Evolutionary conservation across 2,797 vertebrate genomes (phyloP).

Genomic region (Euphonia xanthogaster): DNA sequence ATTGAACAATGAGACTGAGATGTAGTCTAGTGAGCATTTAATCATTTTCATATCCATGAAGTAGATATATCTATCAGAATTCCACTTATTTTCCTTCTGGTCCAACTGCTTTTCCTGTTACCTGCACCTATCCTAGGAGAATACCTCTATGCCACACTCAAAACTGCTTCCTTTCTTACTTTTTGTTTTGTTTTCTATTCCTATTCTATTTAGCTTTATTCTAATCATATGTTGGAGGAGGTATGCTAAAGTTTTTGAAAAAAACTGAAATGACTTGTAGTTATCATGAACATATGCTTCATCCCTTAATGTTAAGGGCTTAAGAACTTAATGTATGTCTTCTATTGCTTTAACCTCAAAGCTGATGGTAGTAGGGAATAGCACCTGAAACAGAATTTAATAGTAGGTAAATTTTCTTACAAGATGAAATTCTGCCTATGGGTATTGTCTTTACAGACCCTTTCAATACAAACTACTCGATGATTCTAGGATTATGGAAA

Average conservation of each 20-base stretch:
- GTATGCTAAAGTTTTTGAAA: neutral
- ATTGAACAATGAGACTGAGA: neutral
- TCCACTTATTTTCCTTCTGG: neutral
- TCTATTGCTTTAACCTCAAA: neutral
- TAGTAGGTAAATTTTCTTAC: neutral
- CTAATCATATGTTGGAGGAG: neutral
- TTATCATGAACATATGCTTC: neutral
- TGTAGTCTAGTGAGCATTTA: neutral
- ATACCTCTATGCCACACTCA: rapidly evolving
- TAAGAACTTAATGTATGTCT: neutral
- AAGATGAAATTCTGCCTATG: neutral
- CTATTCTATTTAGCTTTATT: neutral
- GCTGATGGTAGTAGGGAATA: neutral
- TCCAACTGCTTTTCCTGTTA: neutral
- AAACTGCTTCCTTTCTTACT: rapidly evolving
- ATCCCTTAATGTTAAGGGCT: neutral
- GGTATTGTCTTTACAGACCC: neutral
- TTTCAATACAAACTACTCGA: neutral
- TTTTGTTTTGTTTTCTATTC: neutral
- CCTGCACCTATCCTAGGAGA: neutral
- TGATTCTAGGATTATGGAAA: neutral
- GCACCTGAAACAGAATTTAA: neutral
- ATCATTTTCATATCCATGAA: neutral
- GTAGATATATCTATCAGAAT: neutral
- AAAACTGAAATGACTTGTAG: neutral